Evolutionary conservation across 2,888 invertebrate genomes (phyloP).

Genomic region (Bembecia ichneumoniformis): DNA sequence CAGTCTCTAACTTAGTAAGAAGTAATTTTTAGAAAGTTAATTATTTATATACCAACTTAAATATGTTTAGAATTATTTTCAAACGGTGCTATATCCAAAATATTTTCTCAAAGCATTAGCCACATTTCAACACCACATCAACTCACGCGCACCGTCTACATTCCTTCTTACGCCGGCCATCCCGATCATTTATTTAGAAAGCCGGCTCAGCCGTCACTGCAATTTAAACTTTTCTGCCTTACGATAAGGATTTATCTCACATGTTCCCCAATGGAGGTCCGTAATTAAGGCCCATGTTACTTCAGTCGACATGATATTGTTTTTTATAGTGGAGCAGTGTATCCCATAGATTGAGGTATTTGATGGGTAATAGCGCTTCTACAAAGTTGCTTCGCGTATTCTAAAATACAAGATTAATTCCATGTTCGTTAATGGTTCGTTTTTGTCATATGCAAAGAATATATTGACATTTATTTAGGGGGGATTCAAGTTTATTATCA

Average conservation of each 20-base stretch:
- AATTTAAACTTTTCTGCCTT: constrained; percentile 17
- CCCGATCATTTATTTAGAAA: constrained; percentile 62
- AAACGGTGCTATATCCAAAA: background rate
- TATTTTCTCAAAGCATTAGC: background rate
- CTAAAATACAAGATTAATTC: background rate
- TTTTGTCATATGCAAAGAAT: background rate
- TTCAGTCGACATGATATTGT: constrained; percentile 58
- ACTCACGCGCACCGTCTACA: constrained; percentile 47
- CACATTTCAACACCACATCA: constrained; percentile 4
- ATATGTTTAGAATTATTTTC: background rate
- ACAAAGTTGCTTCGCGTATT: constrained; percentile 4
- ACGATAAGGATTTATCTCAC: constrained; percentile 16
- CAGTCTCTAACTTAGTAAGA: too few relatives aligned
- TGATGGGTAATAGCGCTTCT: constrained; percentile 13
- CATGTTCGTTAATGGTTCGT: background rate
- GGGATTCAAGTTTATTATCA: background rate
- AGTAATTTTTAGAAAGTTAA: too few relatives aligned
- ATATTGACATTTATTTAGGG: background rate
- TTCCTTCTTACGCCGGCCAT: constrained; percentile 46
- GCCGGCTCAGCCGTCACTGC: constrained; percentile 34
- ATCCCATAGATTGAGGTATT: constrained; percentile 54
- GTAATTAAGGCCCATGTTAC: constrained; percentile 61
- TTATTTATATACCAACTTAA: too few relatives aligned
- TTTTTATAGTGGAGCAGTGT: constrained; percentile 62
- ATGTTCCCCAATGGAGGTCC: constrained; percentile 13